These are phyloP conservation scores for Poeciliopsis presidionis DNA, from an alignment of 2,797 vertebrate genomes.

Conservation along the genomic window DNA sequence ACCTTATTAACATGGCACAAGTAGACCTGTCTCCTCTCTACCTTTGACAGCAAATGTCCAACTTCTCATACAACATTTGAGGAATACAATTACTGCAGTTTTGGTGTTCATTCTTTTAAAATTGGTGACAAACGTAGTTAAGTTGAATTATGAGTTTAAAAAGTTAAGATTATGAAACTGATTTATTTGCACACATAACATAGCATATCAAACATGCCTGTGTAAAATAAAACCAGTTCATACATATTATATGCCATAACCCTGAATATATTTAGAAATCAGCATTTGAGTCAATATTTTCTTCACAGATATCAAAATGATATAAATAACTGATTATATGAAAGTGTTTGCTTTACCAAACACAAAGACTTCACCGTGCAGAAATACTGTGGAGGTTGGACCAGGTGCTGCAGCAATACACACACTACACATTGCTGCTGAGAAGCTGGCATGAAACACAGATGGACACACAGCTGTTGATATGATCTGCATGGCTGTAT, in stretches of 20 bases:
- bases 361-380: neutral
- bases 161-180: neutral
- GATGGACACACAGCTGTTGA: slow-evolving; percentile 8
- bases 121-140: neutral
- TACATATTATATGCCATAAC: neutral
- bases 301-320: neutral
- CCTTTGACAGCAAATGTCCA: slow-evolving; percentile 35
- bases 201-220: neutral
- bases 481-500: neutral
- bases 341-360: neutral
- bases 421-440: neutral
- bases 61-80: slow-evolving; percentile 33
- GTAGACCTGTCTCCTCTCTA: slow-evolving; percentile 57
- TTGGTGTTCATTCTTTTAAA: slow-evolving; percentile 16
- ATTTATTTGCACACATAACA: neutral
- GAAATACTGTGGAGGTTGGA: neutral
- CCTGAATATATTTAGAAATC: neutral
- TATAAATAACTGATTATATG: neutral
- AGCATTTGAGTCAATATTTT: neutral
- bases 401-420: neutral
- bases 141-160: too few relatives aligned
- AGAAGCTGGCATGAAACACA: slow-evolving; percentile 18
- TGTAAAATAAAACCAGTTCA: neutral
- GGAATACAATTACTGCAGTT: slow-evolving; percentile 24
- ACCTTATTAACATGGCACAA: slow-evolving; percentile 59